Evolutionary conservation across 2,113 vertebrate species (phyloP), one percentile per base, ranked within the genome.

Genomic region (Bufo gargarizans): DNA sequence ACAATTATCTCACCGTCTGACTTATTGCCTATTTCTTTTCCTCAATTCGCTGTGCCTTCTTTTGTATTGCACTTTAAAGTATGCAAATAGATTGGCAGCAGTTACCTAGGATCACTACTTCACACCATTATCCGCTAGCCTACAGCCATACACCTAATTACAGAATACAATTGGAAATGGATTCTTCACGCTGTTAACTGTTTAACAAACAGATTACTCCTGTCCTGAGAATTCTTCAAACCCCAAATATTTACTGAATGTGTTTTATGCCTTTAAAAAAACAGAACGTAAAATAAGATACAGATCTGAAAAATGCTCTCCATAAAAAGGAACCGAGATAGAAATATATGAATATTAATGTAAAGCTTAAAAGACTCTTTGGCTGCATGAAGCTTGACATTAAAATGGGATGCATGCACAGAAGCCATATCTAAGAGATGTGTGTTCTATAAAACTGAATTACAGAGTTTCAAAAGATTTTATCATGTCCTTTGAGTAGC

Each of bases 341-440:
- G 81, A 84, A 88, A 88, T 88, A 88, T 78, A 88, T 88, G 87
- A 88, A 88, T 88, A 88, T 88, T 88, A 88, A 88, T 83, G 16
- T 76, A 55, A 49, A 83, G 33, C 56, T 83, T 77, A 88, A 88
- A 89, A 84, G 61, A 78, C 58, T 77, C 58, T 88, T 84, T 78
- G 81, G 82, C 81, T 55, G 82, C 17, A 71, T 56, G 82, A 89
- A 58, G 74, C 74, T 71, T 77, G 76, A 71, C 87, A 78, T 89
- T 89, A 69, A 84, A 89, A 89, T 84, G n/a, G 63, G 63, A 67
- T 69, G 50, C 87, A 69, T 67, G 74, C 82, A 84, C 87, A 89
- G 72, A 84, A 83, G 74, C 59, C 82, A 89, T 78, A 76, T 78
- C 58, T 84, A 77, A 89, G 63, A 89, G 87, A 78, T 78, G 82